Conservation (phyloP, 2,797 vertebrate species). For the Notamacropus eugenii region DNA sequence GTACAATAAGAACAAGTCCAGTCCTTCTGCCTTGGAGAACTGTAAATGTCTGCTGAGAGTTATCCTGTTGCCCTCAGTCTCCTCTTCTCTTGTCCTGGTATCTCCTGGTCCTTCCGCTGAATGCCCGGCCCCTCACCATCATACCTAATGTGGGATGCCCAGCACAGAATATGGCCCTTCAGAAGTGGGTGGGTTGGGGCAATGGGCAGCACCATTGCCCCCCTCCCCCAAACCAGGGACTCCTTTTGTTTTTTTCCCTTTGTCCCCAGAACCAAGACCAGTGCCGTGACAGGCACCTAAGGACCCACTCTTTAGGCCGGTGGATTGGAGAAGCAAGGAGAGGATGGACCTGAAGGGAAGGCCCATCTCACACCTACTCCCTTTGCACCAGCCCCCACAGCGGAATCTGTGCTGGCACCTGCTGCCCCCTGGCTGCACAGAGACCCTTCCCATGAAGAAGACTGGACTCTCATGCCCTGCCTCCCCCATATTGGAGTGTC, state of each 20-base stretch:
- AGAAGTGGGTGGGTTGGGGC: no score
- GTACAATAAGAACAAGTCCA: neutral
- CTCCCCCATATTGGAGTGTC: no score
- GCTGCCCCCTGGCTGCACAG: no score
- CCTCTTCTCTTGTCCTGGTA: no score
- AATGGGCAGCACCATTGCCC: no score
- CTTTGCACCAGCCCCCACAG: no score
- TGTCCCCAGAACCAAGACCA: neutral
- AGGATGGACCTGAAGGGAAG: no score
- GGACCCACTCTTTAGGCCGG: neutral
- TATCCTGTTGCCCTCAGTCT: neutral
- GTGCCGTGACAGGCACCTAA: neutral
- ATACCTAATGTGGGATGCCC: neutral
- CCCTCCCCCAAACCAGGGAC: neutral
- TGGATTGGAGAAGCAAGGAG: no score
- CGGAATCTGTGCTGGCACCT: neutral
- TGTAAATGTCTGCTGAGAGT: neutral
- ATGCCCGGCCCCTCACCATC: no score
- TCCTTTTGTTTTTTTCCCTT: no score
- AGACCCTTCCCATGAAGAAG: no score
- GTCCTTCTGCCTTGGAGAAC: neutral
- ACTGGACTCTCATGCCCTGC: no score
- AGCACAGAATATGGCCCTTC: neutral
- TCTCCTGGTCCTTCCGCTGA: neutral
- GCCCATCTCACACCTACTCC: neutral